Evolutionary conservation across 37 sponge, comb jelly and placozoan species (phyloP).

Genomic region (Beroe forskalii): DNA sequence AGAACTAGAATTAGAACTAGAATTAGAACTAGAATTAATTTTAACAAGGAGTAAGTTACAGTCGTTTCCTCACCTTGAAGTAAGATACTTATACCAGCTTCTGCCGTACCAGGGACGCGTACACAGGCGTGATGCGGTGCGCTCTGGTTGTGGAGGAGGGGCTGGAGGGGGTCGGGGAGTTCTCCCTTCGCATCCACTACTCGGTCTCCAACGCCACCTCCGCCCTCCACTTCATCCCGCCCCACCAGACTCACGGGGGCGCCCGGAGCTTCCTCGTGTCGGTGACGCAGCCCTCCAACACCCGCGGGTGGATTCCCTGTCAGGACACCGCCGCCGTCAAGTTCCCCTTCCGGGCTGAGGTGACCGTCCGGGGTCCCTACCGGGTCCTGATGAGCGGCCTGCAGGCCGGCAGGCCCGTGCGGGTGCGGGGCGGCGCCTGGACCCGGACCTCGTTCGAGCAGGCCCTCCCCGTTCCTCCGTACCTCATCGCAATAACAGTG

Average conservation of each 20-base stretch:
- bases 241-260: not conserved
- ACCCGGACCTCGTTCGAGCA: not conserved
- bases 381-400: not conserved
- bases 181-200: slow-evolving; percentile 8
- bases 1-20: too few species aligned
- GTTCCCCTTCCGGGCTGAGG: not conserved
- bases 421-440: not conserved
- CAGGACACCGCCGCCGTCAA: slow-evolving; percentile 10
- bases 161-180: not conserved
- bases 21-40: too few species aligned
- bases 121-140: not conserved
- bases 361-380: not conserved
- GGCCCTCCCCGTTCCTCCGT: not conserved
- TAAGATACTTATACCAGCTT: too few species aligned
- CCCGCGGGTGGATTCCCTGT: slow-evolving; percentile 58
- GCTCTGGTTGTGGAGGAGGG: not conserved
- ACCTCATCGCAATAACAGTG: slow-evolving; percentile 60
- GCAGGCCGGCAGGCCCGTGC: not conserved
- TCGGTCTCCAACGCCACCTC: not conserved
- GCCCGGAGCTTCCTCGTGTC: slow-evolving; percentile 36
- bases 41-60: too few species aligned
- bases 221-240: slow-evolving; percentile 20
- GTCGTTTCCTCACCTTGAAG: too few species aligned
- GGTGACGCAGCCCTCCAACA: slow-evolving; percentile 26
- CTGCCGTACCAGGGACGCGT: not conserved